Evolutionary conservation across 1,140 invertebrate species (phyloP).

Genomic region (Bathynomus jamesi): DNA sequence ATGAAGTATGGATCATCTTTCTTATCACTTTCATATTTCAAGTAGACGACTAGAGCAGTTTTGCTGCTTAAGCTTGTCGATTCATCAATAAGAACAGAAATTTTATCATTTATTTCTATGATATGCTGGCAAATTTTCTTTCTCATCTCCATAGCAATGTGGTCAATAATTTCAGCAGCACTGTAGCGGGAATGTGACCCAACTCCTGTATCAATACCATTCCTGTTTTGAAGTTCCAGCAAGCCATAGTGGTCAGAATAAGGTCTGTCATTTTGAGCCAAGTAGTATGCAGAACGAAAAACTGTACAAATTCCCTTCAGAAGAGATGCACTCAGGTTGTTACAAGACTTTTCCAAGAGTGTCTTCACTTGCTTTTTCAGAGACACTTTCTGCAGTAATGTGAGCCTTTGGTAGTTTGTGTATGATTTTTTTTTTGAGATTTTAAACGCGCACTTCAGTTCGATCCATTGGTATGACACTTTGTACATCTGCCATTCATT

Average conservation of each 20-base stretch:
- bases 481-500: no score
- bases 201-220: background rate
- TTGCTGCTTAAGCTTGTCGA: conserved; percentile 8
- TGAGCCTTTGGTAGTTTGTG: no score
- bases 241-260: conserved; percentile 9
- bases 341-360: no score
- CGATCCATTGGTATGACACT: no score
- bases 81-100: conserved; percentile 14
- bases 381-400: no score
- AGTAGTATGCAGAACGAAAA: conserved; percentile 7
- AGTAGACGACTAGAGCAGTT: no score
- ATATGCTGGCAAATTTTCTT: conserved; percentile 14
- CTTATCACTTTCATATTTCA: no score
- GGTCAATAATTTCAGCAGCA: background rate
- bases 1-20: no score
- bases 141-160: conserved; percentile 9
- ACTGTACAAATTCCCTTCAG: background rate
- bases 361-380: no score
- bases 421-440: no score
- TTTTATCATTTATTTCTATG: conserved; percentile 9
- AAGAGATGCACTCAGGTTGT: no score
- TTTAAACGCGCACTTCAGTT: no score
- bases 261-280: background rate
- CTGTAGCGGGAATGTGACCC: conserved; percentile 1
- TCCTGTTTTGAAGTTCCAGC: background rate